Percentiles rank a stretch among this genome's conserved stretches.
phyloP scores from a whole-genome alignment of 2,888 invertebrate species.

The Oscheius sp. region DNA sequence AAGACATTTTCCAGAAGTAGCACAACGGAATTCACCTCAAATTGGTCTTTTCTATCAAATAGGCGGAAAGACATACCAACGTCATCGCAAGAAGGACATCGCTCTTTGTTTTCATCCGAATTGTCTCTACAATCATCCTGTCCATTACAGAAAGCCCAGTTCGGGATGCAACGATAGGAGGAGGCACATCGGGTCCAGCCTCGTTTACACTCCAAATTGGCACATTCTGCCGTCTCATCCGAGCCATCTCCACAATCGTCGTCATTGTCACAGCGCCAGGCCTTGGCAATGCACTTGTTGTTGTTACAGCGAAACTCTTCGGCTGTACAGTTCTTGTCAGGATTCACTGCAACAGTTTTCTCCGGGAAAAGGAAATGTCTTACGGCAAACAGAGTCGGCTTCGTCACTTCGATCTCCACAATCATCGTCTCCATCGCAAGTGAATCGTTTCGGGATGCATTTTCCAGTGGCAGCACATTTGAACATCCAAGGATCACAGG shows the following conservation, averaged over 20 bases:
- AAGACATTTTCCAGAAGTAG: conserved; percentile 74
- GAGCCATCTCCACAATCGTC: conserved; percentile 96
- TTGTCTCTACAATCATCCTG: conserved; percentile 89
- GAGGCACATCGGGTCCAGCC: conserved; percentile 79
- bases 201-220: conserved; percentile 88
- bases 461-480: conserved; percentile 73
- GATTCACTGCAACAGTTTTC: conserved; percentile 42
- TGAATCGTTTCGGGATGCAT: conserved; percentile 79
- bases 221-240: conserved; percentile 92
- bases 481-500: conserved; percentile 70
- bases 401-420: conserved; percentile 93
- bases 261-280: conserved; percentile 77
- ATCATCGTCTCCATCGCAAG: conserved; percentile 80
- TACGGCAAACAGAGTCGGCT: conserved; percentile 79
- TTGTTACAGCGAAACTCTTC: conserved; percentile 92
- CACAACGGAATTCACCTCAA: conserved; percentile 91
- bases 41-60: no score
- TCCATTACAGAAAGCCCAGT: conserved; percentile 97
- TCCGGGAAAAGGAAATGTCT: background rate
- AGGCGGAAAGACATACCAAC: no score
- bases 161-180: conserved; percentile 81
- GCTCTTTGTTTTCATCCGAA: conserved; percentile 80
- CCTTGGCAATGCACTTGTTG: conserved; percentile 89
- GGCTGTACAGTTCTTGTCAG: conserved; percentile 81
- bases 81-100: conserved; percentile 81